Evolutionary conservation across 2,888 invertebrate genomes (phyloP), one percentile per base, ranked within the genome.

Genomic region (Omphaloscelis lunosa): DNA sequence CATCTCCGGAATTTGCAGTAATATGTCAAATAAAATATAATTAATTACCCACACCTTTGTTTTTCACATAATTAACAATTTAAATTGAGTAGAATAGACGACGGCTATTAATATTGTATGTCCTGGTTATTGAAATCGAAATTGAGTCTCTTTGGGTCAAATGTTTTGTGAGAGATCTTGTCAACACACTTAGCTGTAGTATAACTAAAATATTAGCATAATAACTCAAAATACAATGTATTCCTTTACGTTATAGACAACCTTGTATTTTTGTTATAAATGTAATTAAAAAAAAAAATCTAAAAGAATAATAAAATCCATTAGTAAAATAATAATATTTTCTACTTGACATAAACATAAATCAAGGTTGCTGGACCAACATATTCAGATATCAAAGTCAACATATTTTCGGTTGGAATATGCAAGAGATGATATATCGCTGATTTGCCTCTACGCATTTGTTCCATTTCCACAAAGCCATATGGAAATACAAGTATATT

Each of bases 1-100:
- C 88, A 92, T 92, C 90, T 89, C 71, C 82, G 89, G 92, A 91
- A 93, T 95, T 94, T 92, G 94, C 93, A 91, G 90, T 90, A 90
- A 93, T 85, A 81, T 87, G 80, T 83, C 79, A 87, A 92, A 91
- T 88, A 89, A 92, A 93, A 90, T 88, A 86, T 92, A 92, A 94
- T 94, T 93, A 92, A 94, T 94, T 91, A 91, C 67, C 70, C 79
- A 90, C 88, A 90, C 90, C 90, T 92, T 91, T 92, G 90, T 92
- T 90, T 90, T 79, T 82, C 72, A 81, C 73, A 70, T 77, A 72
- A 84, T 87, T 85, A 79, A 80, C 77, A 76, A 83, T 89, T 82
- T 78, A 83, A 85, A 87, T 86, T 66, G 71, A 66, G 62, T 29
- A 72, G 59, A 74, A 72, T 76, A 66, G 63, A 62, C 73, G 75